phyloP scores from a whole-genome alignment of 2,888 invertebrate species.

The Hydraecia micacea region DNA sequence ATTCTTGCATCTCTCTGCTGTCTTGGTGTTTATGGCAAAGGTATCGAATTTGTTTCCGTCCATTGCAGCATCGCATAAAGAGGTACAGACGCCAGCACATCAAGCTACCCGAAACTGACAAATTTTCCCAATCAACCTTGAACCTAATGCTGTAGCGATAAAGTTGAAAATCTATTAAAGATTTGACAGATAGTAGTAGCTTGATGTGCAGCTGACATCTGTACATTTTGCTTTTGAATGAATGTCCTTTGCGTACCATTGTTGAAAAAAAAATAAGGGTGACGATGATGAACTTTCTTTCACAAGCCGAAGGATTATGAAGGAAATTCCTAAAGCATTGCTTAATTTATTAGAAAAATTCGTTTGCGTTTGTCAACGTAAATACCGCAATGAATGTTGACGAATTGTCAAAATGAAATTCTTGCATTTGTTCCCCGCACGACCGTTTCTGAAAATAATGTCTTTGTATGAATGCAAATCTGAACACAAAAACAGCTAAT shows the following conservation, averaged over 20 bases:
- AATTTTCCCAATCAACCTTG: no score
- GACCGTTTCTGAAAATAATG: no score
- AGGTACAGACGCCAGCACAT: no score
- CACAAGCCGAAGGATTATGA: background rate
- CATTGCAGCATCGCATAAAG: background rate
- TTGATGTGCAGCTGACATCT: no score
- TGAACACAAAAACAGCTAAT: background rate
- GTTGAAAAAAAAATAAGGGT: background rate
- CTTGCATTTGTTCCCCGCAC: no score
- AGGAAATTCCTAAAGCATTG: background rate
- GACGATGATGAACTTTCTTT: background rate
- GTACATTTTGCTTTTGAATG: background rate
- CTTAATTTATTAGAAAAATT: background rate
- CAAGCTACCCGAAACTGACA: no score
- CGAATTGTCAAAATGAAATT: no score
- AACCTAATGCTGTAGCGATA: no score
- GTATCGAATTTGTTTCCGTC: background rate
- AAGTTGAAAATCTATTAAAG: no score
- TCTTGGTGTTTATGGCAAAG: conserved; percentile 13
- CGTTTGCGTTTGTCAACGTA: no score
- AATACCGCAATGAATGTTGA: no score
- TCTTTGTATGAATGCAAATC: background rate
- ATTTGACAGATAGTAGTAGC: no score
- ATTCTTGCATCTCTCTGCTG: background rate
- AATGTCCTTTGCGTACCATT: background rate